A percentile compares a stretch with the other conserved stretches of the same genome.
Evolutionary conservation across 2,888 invertebrate species (phyloP).

Genomic region (Mechanitis messenoides): DNA sequence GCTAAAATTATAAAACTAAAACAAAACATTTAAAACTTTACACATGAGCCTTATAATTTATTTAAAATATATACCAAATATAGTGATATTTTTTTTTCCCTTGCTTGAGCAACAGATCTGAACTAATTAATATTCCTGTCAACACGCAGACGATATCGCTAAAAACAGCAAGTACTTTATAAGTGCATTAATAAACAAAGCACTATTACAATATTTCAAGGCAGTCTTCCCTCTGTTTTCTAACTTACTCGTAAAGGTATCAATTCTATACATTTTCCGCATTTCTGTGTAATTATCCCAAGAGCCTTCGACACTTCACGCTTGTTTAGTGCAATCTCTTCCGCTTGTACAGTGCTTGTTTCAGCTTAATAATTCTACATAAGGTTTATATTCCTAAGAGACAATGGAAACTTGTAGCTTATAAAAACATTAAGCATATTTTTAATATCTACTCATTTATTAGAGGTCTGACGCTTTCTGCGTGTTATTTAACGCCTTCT

Average conservation of each 20-base stretch:
- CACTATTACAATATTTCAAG: conserved; percentile 31
- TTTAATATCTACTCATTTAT: no score
- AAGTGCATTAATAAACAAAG: conserved; percentile 21
- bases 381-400: background rate
- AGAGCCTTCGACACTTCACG: conserved; percentile 27
- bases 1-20: no score
- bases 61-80: no score
- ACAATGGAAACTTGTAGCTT: no score
- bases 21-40: no score
- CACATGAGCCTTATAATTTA: no score
- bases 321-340: conserved; percentile 27
- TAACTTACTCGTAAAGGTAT: conserved; percentile 23
- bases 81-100: no score
- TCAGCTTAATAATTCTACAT: conserved; percentile 9
- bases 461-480: no score
- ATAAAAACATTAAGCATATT: no score
- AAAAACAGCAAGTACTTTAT: conserved; percentile 7
- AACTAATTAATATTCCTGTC: no score
- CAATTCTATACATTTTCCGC: conserved; percentile 25
- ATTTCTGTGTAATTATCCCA: conserved; percentile 30
- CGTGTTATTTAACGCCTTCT: no score
- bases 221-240: conserved; percentile 27
- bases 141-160: background rate
- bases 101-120: no score
- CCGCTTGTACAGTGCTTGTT: conserved; percentile 22